Percentiles rank a stretch among this genome's conserved stretches.
These are phyloP conservation scores for Tragelaphus strepsiceros DNA, from an alignment of 2,113 vertebrate species.

Conservation along the genomic window DNA sequence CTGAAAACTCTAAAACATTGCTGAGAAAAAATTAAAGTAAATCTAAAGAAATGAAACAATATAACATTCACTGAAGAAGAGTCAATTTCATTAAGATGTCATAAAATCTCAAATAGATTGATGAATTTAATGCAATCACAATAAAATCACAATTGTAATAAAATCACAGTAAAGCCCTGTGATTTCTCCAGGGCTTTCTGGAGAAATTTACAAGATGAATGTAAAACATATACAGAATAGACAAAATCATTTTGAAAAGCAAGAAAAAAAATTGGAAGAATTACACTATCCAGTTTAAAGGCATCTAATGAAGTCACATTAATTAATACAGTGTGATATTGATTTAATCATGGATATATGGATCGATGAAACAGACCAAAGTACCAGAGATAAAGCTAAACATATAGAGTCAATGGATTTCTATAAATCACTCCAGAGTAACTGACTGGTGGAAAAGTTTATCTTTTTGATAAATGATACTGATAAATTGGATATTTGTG, in stretches of 20 bases:
- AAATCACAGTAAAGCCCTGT: background rate
- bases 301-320: background rate
- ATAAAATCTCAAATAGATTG: background rate
- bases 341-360: background rate
- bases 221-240: background rate
- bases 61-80: background rate
- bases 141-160: background rate
- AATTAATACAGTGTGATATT: background rate
- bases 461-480: background rate
- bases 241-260: background rate
- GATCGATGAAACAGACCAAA: background rate
- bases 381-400: background rate
- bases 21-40: background rate
- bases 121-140: background rate
- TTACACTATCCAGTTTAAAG: background rate
- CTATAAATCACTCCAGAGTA: background rate
- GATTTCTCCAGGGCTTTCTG: background rate
- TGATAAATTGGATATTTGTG: background rate
- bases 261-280: background rate
- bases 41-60: background rate
- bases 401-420: background rate
- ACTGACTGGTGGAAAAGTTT: background rate
- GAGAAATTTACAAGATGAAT: background rate
- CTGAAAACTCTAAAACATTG: background rate
- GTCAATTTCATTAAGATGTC: background rate